Conservation (phyloP, 2,888 invertebrate genomes). For the Apamea epomidion region DNA sequence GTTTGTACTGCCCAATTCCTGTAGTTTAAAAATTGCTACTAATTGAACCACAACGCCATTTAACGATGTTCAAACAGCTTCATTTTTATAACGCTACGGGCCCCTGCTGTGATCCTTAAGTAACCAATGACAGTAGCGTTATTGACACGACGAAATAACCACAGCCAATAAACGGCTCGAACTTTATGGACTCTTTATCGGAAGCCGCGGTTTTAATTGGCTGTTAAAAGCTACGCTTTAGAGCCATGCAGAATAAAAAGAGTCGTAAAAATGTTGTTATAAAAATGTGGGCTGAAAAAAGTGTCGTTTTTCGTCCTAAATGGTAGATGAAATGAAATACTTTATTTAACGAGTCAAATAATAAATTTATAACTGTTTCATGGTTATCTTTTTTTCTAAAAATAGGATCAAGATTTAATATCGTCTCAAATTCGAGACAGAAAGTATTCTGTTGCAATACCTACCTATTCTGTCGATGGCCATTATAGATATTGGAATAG, state of each 20-base stretch:
- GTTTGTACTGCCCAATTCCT: background rate
- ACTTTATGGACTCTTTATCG: conserved; percentile 43
- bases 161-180: conserved; percentile 48
- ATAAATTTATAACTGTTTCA: conserved; percentile 10
- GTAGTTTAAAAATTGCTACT: conserved; percentile 27
- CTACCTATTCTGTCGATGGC: background rate
- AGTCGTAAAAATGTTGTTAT: conserved; percentile 14
- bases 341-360: conserved; percentile 2
- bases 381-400: background rate
- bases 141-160: conserved; percentile 48
- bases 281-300: conserved; percentile 11
- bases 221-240: conserved; percentile 49
- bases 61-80: conserved; percentile 38
- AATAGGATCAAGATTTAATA: background rate
- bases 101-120: conserved; percentile 34
- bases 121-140: conserved; percentile 42
- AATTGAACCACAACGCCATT: conserved; percentile 16
- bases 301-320: background rate
- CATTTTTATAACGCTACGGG: conserved; percentile 17
- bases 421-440: background rate
- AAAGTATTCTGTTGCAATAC: background rate
- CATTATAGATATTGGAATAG: background rate
- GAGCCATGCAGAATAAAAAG: conserved; percentile 43
- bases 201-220: conserved; percentile 49
- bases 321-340: conserved; percentile 29